Conservation (phyloP, 2,888 invertebrate genomes). For the Omphaloscelis lunosa region DNA sequence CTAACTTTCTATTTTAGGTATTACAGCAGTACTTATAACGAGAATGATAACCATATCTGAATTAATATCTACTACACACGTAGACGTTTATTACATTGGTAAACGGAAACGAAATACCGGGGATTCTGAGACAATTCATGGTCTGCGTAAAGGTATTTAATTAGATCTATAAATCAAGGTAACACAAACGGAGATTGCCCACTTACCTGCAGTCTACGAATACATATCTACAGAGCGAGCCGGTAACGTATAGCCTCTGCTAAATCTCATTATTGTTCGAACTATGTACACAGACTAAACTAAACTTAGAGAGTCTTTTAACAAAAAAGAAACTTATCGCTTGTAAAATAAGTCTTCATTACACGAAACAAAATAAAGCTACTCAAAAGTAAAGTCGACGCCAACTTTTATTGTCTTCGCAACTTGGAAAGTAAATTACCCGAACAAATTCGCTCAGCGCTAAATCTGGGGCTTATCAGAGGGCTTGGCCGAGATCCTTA, state of each 20-base stretch:
- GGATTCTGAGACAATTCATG: conserved; percentile 82
- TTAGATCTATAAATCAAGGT: conserved; percentile 85
- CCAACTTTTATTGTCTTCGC: conserved; percentile 89
- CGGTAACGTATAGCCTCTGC: conserved; percentile 37
- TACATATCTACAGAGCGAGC: conserved; percentile 60
- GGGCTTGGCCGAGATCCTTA: conserved; percentile 84
- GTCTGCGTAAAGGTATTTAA: conserved; percentile 83
- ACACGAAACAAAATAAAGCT: conserved; percentile 83
- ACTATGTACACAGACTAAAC: conserved; percentile 42
- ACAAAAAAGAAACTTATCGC: conserved; percentile 69
- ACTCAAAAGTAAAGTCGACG: conserved; percentile 80
- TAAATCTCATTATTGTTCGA: conserved; percentile 56
- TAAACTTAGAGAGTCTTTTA: conserved; percentile 46
- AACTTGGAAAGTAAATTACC: conserved; percentile 89
- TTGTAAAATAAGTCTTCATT: conserved; percentile 82
- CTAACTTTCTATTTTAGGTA: neutral
- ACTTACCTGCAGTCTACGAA: conserved; percentile 73
- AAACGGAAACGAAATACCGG: conserved; percentile 72
- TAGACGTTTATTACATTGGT: conserved; percentile 61
- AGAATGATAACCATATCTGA: conserved; percentile 36
- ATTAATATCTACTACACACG: conserved; percentile 46
- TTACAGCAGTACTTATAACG: neutral
- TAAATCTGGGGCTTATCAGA: conserved; percentile 89
- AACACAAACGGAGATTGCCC: conserved; percentile 76
- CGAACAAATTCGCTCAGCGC: conserved; percentile 89